These are phyloP conservation scores for Andrena praecox DNA, from an alignment of 2,888 invertebrate genomes.

Conservation along the genomic window DNA sequence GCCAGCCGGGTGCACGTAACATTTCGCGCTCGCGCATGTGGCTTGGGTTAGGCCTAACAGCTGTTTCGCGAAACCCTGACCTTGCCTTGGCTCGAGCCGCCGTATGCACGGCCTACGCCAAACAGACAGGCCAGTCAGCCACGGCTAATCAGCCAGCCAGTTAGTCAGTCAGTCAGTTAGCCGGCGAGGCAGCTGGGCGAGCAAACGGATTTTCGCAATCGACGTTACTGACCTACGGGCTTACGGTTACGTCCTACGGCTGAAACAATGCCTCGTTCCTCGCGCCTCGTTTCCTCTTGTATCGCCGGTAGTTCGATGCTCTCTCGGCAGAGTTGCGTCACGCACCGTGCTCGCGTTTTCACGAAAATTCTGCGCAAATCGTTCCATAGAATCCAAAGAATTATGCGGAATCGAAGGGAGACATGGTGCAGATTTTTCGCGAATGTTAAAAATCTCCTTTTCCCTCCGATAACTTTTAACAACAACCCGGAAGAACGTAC, in stretches of 20 bases:
- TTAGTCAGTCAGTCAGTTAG: conserved; percentile 53
- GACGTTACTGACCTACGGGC: conserved; percentile 76
- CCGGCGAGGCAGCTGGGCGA: conserved; percentile 60
- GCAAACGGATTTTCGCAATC: conserved; percentile 76
- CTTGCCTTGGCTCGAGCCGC: conserved; percentile 70
- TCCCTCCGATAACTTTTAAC: not conserved
- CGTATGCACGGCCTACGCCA: conserved; percentile 73
- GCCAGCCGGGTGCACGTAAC: conserved; percentile 49
- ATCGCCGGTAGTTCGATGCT: conserved; percentile 21
- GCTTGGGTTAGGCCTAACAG: conserved; percentile 76
- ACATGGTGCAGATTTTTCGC: not conserved
- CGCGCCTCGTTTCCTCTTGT: conserved; percentile 46
- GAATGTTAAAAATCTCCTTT: no score
- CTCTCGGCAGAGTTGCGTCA: conserved; percentile 26
- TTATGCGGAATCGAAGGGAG: not conserved
- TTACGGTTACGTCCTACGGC: conserved; percentile 56
- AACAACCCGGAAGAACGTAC: not conserved
- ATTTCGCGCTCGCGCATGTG: conserved; percentile 64
- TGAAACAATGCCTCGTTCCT: conserved; percentile 53
- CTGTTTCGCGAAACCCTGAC: conserved; percentile 81
- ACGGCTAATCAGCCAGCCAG: conserved; percentile 50
- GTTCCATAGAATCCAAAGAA: not conserved
- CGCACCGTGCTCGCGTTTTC: conserved; percentile 9
- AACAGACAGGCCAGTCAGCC: conserved; percentile 67
- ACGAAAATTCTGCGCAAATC: not conserved